Evolutionary conservation across 2,888 invertebrate species (phyloP).

Genomic region (Aproaerema taeniolella): DNA sequence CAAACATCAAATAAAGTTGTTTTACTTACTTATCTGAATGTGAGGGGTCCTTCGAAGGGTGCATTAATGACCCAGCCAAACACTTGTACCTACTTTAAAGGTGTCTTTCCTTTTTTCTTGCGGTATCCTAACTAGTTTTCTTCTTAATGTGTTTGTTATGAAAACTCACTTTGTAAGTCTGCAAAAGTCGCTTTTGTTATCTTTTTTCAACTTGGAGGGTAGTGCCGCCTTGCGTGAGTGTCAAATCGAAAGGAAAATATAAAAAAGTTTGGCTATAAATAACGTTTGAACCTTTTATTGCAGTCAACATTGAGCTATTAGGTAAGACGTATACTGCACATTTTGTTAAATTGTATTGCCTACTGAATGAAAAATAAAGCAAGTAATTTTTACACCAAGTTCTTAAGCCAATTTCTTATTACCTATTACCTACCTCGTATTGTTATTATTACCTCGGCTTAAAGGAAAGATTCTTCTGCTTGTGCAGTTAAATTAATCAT

Average conservation of each 20-base stretch:
- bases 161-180: conserved; percentile 37
- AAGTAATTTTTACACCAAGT: no score
- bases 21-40: conserved; percentile 69
- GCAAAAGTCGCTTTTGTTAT: conserved; percentile 10
- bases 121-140: conserved; percentile 39
- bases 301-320: no score
- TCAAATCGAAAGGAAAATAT: background rate
- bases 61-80: conserved; percentile 63
- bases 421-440: no score
- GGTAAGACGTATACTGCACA: no score
- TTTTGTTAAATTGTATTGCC: no score
- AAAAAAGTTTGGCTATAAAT: conserved; percentile 1
- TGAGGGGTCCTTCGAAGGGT: conserved; percentile 51
- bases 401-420: no score
- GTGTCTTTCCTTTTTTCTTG: conserved; percentile 40
- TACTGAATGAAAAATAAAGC: no score
- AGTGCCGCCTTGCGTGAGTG: background rate
- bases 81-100: conserved; percentile 36
- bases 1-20: conserved; percentile 75
- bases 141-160: conserved; percentile 49
- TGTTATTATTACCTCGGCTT: no score
- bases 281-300: no score
- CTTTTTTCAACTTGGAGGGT: background rate
- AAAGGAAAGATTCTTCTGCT: no score
- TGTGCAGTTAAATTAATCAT: no score